Percentiles rank a stretch among this genome's conserved stretches.
These are phyloP conservation scores for Plagiodera versicolora DNA, from an alignment of 2,888 invertebrate species.

Conservation along the genomic window DNA sequence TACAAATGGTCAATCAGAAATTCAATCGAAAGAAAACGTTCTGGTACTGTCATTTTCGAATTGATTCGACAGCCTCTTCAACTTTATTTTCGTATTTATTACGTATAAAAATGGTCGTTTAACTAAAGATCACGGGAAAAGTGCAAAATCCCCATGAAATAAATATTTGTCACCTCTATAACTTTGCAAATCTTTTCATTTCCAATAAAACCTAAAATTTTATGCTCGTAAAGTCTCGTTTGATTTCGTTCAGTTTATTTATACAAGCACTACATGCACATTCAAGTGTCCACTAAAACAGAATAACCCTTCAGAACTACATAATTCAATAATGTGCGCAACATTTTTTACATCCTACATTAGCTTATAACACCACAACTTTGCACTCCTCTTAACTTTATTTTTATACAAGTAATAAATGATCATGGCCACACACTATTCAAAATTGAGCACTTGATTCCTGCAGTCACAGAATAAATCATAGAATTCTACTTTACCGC, in stretches of 20 bases:
- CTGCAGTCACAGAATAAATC: conserved; percentile 39
- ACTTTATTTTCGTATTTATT: too few relatives aligned
- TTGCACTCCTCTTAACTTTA: not conserved
- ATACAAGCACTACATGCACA: conserved; percentile 27
- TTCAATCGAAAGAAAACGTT: too few relatives aligned
- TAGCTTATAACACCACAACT: conserved; percentile 13
- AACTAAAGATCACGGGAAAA: too few relatives aligned
- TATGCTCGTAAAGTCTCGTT: conserved; percentile 33
- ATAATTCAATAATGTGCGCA: conserved; percentile 38
- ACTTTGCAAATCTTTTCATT: conserved; percentile 41
- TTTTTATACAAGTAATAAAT: conserved; percentile 18
- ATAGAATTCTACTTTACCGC: not conserved
- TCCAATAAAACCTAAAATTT: conserved; percentile 30
- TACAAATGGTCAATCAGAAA: too few relatives aligned
- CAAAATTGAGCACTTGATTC: conserved; percentile 54
- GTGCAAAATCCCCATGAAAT: too few relatives aligned
- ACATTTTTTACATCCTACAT: conserved; percentile 18
- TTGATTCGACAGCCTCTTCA: too few relatives aligned
- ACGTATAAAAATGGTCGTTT: too few relatives aligned
- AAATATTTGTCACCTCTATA: conserved; percentile 25
- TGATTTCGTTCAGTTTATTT: conserved; percentile 38
- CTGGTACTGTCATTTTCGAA: too few relatives aligned
- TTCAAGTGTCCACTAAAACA: conserved; percentile 40
- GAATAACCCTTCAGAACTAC: conserved; percentile 47
- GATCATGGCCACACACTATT: conserved; percentile 44